These are phyloP conservation scores for Euwallacea fornicatus DNA, from an alignment of 1,140 invertebrate genomes.

Conservation along the genomic window DNA sequence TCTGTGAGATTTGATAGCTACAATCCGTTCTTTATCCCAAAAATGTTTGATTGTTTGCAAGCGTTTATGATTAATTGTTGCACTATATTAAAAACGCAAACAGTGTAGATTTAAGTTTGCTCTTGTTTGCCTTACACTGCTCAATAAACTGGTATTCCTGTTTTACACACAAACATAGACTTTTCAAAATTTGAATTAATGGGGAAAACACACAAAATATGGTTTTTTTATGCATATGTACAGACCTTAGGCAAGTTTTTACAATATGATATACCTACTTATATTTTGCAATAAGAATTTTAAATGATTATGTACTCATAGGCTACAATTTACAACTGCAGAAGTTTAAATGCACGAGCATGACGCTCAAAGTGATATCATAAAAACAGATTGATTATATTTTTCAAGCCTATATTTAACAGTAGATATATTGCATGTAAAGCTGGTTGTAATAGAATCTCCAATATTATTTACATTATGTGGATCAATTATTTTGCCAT, in stretches of 20 bases:
- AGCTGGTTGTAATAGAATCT: not conserved
- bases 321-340: too few species aligned
- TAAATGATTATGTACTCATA: too few species aligned
- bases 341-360: not conserved
- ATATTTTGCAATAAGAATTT: too few species aligned
- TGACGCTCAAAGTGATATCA: not conserved
- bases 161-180: too few species aligned
- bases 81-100: slow-evolving; percentile 7
- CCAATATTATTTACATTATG: not conserved
- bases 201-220: too few species aligned
- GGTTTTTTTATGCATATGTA: too few species aligned
- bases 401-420: not conserved
- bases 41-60: slow-evolving; percentile 14
- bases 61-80: slow-evolving; percentile 24
- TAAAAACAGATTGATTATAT: not conserved
- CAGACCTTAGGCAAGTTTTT: too few species aligned
- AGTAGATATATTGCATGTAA: not conserved
- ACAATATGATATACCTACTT: too few species aligned
- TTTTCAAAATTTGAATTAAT: too few species aligned
- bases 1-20: too few species aligned
- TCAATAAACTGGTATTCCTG: not conserved
- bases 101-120: not conserved
- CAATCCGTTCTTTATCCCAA: too few species aligned
- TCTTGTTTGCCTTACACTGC: not conserved
- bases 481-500: not conserved